Evolutionary conservation across 2,113 vertebrate species (phyloP).

Genomic region (Boleophthalmus pectinirostris): DNA sequence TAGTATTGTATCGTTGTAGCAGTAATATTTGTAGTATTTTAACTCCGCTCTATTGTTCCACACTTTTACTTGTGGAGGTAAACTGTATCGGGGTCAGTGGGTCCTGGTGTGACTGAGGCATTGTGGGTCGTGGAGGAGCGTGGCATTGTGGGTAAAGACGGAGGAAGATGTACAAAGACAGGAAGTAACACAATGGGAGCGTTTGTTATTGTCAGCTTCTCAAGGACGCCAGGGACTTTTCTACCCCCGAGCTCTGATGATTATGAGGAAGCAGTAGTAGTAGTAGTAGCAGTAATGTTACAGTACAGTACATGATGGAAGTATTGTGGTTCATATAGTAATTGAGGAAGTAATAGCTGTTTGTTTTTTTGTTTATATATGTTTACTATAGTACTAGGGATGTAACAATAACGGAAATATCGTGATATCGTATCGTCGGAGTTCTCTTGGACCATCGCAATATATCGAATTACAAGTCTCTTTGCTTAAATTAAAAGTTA

Average conservation of each 20-base stretch:
- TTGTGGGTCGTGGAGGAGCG: background rate
- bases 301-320: background rate
- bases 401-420: too few relatives aligned
- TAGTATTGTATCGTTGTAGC: too few relatives aligned
- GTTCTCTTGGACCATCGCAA: too few relatives aligned
- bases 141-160: background rate
- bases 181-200: slow-evolving; percentile 2
- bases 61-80: background rate
- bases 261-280: background rate
- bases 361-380: too few relatives aligned
- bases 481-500: too few relatives aligned
- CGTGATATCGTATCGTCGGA: too few relatives aligned
- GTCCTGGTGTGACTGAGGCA: background rate
- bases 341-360: background rate
- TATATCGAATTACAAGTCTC: too few relatives aligned
- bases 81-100: background rate
- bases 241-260: background rate
- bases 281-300: background rate
- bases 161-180: slow-evolving; percentile 5
- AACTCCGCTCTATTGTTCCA: too few relatives aligned
- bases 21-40: too few relatives aligned
- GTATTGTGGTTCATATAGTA: background rate
- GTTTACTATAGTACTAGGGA: too few relatives aligned
- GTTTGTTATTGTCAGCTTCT: background rate
- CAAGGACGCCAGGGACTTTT: background rate